phyloP scores from a whole-genome alignment of 2,797 vertebrate genomes.

The Eulemur coronatus region DNA sequence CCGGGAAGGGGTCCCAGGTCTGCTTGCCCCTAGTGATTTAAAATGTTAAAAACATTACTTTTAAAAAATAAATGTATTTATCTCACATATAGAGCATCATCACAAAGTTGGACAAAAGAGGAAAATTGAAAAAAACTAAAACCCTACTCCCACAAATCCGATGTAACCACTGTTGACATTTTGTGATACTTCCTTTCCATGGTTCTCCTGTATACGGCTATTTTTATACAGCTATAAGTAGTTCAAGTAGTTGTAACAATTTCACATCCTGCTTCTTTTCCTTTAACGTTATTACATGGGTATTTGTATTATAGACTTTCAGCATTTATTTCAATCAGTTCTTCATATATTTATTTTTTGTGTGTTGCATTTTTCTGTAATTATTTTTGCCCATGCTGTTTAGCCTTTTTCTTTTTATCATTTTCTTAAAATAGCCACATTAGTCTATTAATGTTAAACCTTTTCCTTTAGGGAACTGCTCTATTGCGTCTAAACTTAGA shows the following conservation, averaged over 20 bases:
- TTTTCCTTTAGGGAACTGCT: neutral
- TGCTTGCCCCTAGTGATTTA: neutral
- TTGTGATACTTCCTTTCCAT: too few species aligned
- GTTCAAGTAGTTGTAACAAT: neutral
- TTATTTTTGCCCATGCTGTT: neutral
- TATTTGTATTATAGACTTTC: neutral
- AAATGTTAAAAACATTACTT: neutral
- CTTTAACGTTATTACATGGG: too few species aligned
- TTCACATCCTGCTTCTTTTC: neutral
- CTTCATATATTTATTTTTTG: neutral
- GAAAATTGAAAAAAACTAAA: neutral
- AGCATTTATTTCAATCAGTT: neutral
- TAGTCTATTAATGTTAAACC: neutral
- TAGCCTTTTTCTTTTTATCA: neutral
- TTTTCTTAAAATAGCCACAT: neutral
- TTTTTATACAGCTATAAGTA: neutral
- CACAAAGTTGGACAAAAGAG: neutral
- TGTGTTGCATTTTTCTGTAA: neutral
- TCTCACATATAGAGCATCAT: neutral
- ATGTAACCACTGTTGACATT: neutral
- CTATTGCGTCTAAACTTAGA: neutral
- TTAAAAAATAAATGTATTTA: slow-evolving; percentile 40
- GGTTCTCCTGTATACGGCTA: neutral
- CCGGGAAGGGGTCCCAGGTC: neutral
- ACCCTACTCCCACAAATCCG: neutral